phyloP scores from a whole-genome alignment of 2,888 invertebrate species.

The Eupithecia insigniata region DNA sequence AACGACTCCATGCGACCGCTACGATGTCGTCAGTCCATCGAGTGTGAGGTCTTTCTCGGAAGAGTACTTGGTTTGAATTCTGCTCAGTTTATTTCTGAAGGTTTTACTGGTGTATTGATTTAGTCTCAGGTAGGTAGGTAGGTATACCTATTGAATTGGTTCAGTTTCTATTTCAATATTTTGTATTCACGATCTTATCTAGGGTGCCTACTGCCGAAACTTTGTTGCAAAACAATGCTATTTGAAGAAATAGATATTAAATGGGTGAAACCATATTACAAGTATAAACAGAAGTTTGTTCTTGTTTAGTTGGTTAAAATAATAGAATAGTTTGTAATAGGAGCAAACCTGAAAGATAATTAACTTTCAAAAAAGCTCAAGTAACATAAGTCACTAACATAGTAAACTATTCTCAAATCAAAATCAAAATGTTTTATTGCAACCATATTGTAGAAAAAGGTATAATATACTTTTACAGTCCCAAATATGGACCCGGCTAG shows the following conservation, averaged over 20 bases:
- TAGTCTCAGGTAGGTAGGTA: background rate
- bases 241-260: background rate
- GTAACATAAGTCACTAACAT: too few species aligned
- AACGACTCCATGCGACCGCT: too few species aligned
- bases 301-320: background rate
- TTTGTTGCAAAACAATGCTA: constrained; percentile 9
- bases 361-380: background rate
- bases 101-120: background rate
- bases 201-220: background rate
- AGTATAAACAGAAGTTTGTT: background rate
- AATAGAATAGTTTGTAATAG: too few species aligned
- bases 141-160: background rate
- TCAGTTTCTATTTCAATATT: background rate
- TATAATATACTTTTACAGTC: too few species aligned
- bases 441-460: too few species aligned
- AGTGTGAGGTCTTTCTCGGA: too few species aligned
- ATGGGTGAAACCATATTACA: background rate
- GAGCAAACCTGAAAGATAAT: background rate
- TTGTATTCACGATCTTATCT: constrained; percentile 4
- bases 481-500: too few species aligned
- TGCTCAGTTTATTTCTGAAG: background rate
- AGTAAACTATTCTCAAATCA: too few species aligned
- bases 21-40: too few species aligned
- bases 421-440: too few species aligned
- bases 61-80: background rate